These are phyloP conservation scores for Drosophila borborema DNA, from an alignment of 2,888 invertebrate genomes.

Conservation along the genomic window DNA sequence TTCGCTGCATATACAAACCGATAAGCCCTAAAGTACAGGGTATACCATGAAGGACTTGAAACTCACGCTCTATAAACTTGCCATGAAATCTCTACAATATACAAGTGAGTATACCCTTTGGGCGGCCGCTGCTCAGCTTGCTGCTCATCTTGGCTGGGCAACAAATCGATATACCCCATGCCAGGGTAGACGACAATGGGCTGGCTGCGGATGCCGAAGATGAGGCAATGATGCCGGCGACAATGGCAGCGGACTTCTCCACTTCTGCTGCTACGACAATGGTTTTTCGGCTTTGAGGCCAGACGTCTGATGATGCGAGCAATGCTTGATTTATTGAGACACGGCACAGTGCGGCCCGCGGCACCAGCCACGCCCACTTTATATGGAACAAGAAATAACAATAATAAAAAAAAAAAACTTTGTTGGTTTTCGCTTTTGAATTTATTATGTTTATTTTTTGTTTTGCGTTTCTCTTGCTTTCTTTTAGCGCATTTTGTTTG, in stretches of 20 bases:
- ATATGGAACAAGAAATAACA: conserved; percentile 47
- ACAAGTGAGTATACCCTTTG: background rate
- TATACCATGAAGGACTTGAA: background rate
- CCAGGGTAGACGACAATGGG: conserved; percentile 1
- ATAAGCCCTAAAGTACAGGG: background rate
- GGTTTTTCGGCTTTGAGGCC: conserved; percentile 37
- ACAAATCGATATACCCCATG: conserved; percentile 10
- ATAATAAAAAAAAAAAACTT: conserved; percentile 55
- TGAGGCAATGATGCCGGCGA: conserved; percentile 51
- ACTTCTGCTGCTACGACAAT: background rate
- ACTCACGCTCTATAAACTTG: background rate
- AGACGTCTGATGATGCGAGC: conserved; percentile 70
- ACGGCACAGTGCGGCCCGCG: conserved; percentile 1
- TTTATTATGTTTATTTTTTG: conserved; percentile 67
- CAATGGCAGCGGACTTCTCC: conserved; percentile 45
- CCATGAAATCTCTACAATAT: background rate
- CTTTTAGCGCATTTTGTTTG: conserved; percentile 25
- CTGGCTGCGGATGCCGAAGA: conserved; percentile 29
- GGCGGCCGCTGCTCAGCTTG: background rate
- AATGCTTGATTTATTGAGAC: conserved; percentile 70
- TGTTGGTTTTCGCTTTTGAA: conserved; percentile 75
- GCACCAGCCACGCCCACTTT: conserved; percentile 45
- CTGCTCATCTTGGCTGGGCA: background rate
- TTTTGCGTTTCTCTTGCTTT: conserved; percentile 5
- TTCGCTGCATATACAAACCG: background rate